phyloP scores from a whole-genome alignment of 2,888 invertebrate species.

The Patella depressa region DNA sequence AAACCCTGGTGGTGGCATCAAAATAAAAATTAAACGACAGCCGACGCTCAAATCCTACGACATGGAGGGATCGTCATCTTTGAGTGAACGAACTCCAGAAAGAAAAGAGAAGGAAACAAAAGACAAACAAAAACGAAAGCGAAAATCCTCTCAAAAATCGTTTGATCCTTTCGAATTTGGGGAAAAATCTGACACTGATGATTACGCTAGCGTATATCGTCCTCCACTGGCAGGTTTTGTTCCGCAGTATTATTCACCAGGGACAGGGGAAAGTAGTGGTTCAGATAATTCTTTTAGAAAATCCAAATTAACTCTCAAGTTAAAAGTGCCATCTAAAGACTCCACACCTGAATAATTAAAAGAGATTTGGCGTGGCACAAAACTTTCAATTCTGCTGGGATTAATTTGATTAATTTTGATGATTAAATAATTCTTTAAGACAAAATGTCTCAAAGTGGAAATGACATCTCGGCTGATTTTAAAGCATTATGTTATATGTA shows the following conservation, averaged over 20 bases:
- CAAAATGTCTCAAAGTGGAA: too few species aligned
- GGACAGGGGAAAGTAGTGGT: slow-evolving; percentile 41
- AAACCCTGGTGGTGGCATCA: slow-evolving; percentile 68
- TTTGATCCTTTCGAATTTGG: slow-evolving; percentile 41
- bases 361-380: not conserved
- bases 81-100: slow-evolving; percentile 16
- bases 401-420: too few species aligned
- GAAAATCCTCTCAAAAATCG: slow-evolving; percentile 12
- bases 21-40: slow-evolving; percentile 65
- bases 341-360: slow-evolving; percentile 33
- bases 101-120: slow-evolving; percentile 34
- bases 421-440: too few species aligned
- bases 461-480: too few species aligned
- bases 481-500: too few species aligned
- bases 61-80: not conserved
- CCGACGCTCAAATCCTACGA: slow-evolving; percentile 27
- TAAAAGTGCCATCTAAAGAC: slow-evolving; percentile 42
- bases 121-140: slow-evolving; percentile 33
- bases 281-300: slow-evolving; percentile 38
- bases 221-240: slow-evolving; percentile 6
- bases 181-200: slow-evolving; percentile 48
- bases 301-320: slow-evolving; percentile 37
- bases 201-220: slow-evolving; percentile 14
- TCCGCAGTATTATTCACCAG: slow-evolving; percentile 30
- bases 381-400: too few species aligned